Base-by-base conservation (phyloP, 2,797 vertebrate genomes). In the Neopelma chrysocephalum region DNA sequence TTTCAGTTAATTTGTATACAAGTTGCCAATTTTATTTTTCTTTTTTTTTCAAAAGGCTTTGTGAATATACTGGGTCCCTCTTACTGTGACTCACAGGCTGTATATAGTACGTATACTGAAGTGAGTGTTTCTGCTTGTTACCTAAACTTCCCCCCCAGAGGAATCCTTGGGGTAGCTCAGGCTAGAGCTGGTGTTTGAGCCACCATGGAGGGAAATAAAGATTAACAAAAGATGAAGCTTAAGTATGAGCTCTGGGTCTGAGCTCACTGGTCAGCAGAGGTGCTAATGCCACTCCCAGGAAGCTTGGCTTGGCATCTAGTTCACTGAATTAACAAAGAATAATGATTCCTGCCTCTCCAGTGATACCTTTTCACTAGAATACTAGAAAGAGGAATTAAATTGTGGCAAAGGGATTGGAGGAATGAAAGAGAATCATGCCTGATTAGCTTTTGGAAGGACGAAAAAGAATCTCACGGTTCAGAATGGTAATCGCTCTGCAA, bases 301-400 rank as follows among this genome's bases (percentile, higher is more conserved):
- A 93, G 54, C 65, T 81, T 92, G 95, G 80, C 89, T 94, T 96
- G 84, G 70, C 73, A 93, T 92, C 84, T 93, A 93, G 81, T 90
- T 97, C 91, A 82, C 91, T 79, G 93, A 94, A 95, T 97, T 95
- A 97, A 78, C 82, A 82, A 58, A 93, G 92, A 91, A 75, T 94
- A 64, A 87, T 89, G 81, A 94, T 92, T 95, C 89, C 72, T 95
- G 47, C 72, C 65, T 92, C 54, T 87, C 0, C 1, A 5, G 12
- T 70, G 66, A 84, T 94, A 71, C 50, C n/a, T 90, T 83, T 91
- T 89, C 56, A 76, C 36, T 62, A 1, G 1, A 47, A 50, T 36
- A 42, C 47, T 70, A 7, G 65, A 83, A 84, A 40, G n/a, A 9
- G 43, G 51, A 87, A 72, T 86, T 57, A 87, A 53, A 87, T 31